Percentiles rank a stretch among this genome's conserved stretches.
Conservation (phyloP, 2,113 vertebrate genomes). For the Chionomys nivalis region DNA sequence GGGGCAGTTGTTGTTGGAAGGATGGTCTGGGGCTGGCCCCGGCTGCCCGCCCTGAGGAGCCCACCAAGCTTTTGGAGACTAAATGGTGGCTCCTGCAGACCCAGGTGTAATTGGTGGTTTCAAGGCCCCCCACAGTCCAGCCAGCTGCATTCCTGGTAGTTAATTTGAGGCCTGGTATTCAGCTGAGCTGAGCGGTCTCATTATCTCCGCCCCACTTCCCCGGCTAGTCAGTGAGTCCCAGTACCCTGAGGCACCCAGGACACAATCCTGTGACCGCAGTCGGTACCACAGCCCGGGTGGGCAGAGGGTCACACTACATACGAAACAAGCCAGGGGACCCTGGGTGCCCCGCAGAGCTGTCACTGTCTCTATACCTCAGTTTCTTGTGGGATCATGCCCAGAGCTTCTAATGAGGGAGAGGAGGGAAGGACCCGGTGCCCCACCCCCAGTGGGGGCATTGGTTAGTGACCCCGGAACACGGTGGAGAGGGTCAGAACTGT, state of each 20-base stretch:
- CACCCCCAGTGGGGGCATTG: too few relatives aligned
- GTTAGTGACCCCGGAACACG: not conserved
- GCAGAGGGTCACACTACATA: not conserved
- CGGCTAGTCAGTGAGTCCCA: not conserved
- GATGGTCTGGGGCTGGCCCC: not conserved
- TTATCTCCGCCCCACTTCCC: not conserved
- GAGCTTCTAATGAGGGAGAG: not conserved
- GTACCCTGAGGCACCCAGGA: not conserved
- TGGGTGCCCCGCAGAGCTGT: not conserved
- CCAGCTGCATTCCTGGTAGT: slow-evolving; percentile 10
- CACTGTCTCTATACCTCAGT: not conserved
- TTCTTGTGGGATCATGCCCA: not conserved
- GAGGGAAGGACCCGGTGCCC: not conserved
- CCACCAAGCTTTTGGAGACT: not conserved
- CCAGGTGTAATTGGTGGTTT: slow-evolving; percentile 63
- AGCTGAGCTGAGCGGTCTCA: not conserved
- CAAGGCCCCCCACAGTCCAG: not conserved
- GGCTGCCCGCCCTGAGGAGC: fast-evolving
- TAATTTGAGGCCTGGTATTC: slow-evolving; percentile 40
- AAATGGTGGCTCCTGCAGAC: not conserved
- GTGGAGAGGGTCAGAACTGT: not conserved
- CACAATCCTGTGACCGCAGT: not conserved
- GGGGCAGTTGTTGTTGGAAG: not conserved
- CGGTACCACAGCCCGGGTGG: not conserved
- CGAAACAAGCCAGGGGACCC: not conserved